A percentile compares a stretch with the other conserved stretches of the same genome.
phyloP scores from a whole-genome alignment of 1,140 invertebrate species.

The Calephelis nemesis region DNA sequence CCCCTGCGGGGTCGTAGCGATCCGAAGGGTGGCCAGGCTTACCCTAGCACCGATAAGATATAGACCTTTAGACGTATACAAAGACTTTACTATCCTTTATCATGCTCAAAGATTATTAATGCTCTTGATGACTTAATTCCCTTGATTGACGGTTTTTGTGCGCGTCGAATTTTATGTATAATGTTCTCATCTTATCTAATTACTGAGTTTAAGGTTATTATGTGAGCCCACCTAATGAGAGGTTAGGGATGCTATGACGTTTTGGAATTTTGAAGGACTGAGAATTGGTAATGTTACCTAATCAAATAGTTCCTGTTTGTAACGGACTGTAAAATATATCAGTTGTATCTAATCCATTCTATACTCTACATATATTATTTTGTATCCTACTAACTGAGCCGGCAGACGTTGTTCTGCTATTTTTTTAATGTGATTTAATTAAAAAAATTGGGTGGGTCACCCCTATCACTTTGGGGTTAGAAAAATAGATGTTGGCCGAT shows the following conservation, averaged over 20 bases:
- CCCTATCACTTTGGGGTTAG: no score
- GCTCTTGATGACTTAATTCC: conserved; percentile 54
- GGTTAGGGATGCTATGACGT: not conserved
- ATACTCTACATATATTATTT: no score
- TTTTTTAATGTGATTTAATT: no score
- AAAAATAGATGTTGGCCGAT: no score
- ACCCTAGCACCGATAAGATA: conserved; percentile 55
- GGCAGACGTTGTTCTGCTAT: no score
- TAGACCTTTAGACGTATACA: conserved; percentile 55
- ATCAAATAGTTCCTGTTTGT: no score
- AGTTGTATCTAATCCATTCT: no score
- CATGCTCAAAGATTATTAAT: conserved; percentile 48
- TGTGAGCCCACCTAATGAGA: conserved; percentile 15
- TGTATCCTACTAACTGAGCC: no score
- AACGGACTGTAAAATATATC: no score
- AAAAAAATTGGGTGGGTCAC: no score
- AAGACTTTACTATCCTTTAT: conserved; percentile 57
- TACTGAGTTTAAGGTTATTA: conserved; percentile 19
- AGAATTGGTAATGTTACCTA: no score
- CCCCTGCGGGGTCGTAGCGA: conserved; percentile 37
- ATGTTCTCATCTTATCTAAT: conserved; percentile 22
- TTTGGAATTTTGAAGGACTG: no score
- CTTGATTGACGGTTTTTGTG: conserved; percentile 47
- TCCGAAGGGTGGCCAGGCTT: conserved; percentile 57
- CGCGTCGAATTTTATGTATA: conserved; percentile 32